Evolutionary conservation across 30 jellyfish, hydroid and myxozoan genomes (phyloP).

Genomic region (Aurelia coerulea): DNA sequence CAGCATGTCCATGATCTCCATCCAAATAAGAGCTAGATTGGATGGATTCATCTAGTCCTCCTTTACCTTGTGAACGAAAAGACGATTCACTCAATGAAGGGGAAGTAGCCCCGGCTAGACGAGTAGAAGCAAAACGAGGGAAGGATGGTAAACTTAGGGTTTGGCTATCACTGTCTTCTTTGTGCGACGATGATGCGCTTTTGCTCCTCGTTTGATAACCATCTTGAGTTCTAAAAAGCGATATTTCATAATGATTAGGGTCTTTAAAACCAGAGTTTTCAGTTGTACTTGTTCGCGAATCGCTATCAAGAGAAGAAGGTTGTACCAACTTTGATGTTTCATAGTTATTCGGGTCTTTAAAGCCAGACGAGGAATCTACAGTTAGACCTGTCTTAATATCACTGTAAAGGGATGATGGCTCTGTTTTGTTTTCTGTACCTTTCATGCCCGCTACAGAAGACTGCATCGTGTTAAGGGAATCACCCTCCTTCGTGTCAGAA

Average conservation of each 20-base stretch:
- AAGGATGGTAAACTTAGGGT: constrained; percentile 33
- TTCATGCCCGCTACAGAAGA: not conserved
- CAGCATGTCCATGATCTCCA: constrained; percentile 49
- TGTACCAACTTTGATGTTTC: constrained; percentile 1
- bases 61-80: not conserved
- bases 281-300: not conserved
- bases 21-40: constrained; percentile 3
- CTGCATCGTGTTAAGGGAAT: not conserved
- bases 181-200: constrained; percentile 18
- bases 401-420: not conserved
- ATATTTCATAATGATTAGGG: constrained; percentile 44
- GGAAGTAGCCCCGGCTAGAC: constrained; percentile 24
- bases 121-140: constrained; percentile 58
- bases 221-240: not conserved
- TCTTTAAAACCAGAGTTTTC: constrained; percentile 18
- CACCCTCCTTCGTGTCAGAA: not conserved
- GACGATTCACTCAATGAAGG: constrained; percentile 17
- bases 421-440: not conserved
- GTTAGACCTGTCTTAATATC: not conserved
- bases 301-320: not conserved
- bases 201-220: not conserved
- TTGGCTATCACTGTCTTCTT: constrained; percentile 26
- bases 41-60: constrained; percentile 5
- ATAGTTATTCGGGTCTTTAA: constrained; percentile 39
- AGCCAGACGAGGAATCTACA: not conserved